Evolutionary conservation across 37 sponge, comb jelly and placozoan species (phyloP), one percentile per base, ranked within the genome.

Genomic region (Lycopodina hypogea): DNA sequence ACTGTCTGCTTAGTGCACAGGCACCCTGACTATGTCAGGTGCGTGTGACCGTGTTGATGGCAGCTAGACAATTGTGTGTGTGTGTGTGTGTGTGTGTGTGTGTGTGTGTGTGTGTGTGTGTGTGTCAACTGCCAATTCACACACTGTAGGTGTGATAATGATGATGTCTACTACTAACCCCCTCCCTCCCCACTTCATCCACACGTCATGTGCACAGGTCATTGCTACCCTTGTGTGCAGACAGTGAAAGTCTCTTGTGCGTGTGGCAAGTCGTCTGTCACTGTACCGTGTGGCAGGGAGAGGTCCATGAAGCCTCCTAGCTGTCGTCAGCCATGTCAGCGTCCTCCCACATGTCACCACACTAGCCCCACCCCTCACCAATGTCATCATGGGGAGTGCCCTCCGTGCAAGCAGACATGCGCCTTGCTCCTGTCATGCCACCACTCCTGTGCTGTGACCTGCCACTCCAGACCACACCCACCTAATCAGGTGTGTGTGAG

Each of bases 141-240:
- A n/a, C n/a, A n/a, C n/a, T n/a, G n/a, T n/a, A n/a, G n/a, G n/a
- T n/a, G n/a, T n/a, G n/a, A n/a, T n/a, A n/a, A n/a, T n/a, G n/a
- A n/a, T n/a, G n/a, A n/a, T n/a, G n/a, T n/a, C n/a, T n/a, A n/a
- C n/a, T n/a, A n/a, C n/a, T n/a, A n/a, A n/a, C n/a, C n/a, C n/a
- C n/a, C n/a, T n/a, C n/a, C n/a, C n/a, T n/a, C n/a, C n/a, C n/a
- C n/a, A n/a, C 30, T 7, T 65, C 35, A 17, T 65, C 2, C 35
- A 26, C 53, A 37, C 8, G 38, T 6, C 8, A 21, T 60, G 61
- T 3, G 2, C 66, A 22, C 85, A 89, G 96, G 95, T 42, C 88
- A 66, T 0, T 97, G 97, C 70, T 97, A 97, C 71, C 97, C 97
- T 0, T 97, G 97, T 72, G 56, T 87, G 3, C 69, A 81, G 71